These are phyloP conservation scores for Holothuria scabra DNA, from an alignment of 53 echinoderm and acorn worm species.

Conservation along the genomic window DNA sequence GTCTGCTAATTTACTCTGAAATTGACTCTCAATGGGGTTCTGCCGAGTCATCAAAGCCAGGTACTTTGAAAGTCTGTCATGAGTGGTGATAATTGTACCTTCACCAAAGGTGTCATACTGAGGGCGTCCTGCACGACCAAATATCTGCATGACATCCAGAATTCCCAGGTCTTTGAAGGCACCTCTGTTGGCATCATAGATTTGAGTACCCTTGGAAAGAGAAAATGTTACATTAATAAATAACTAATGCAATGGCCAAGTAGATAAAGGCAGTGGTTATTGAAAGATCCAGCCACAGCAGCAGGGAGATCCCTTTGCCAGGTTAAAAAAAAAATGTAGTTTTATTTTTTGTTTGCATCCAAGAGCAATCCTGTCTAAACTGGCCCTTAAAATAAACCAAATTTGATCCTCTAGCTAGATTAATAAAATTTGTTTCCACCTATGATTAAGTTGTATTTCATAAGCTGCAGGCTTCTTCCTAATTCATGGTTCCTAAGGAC, in stretches of 20 bases:
- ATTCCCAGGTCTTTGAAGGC: slow-evolving; percentile 89
- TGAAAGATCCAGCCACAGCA: too few species aligned
- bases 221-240: too few species aligned
- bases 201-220: slow-evolving; percentile 82
- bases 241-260: neutral
- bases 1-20: slow-evolving; percentile 80
- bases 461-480: too few species aligned
- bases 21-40: slow-evolving; percentile 98
- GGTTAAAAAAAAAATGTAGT: too few species aligned
- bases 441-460: too few species aligned
- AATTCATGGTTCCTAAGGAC: too few species aligned
- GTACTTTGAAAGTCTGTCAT: slow-evolving; percentile 90
- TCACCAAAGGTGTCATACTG: slow-evolving; percentile 90
- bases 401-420: too few species aligned
- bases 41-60: slow-evolving; percentile 91
- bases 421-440: too few species aligned
- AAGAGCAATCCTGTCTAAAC: too few species aligned
- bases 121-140: slow-evolving; percentile 95
- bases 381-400: too few species aligned
- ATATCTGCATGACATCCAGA: slow-evolving; percentile 86
- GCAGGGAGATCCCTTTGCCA: too few species aligned
- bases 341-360: too few species aligned
- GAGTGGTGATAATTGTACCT: slow-evolving; percentile 89
- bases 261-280: neutral
- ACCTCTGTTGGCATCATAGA: slow-evolving; percentile 96